Evolutionary conservation across 92 coral and sea anemone genomes (phyloP).

Genomic region (Anthopleura xanthogrammica): DNA sequence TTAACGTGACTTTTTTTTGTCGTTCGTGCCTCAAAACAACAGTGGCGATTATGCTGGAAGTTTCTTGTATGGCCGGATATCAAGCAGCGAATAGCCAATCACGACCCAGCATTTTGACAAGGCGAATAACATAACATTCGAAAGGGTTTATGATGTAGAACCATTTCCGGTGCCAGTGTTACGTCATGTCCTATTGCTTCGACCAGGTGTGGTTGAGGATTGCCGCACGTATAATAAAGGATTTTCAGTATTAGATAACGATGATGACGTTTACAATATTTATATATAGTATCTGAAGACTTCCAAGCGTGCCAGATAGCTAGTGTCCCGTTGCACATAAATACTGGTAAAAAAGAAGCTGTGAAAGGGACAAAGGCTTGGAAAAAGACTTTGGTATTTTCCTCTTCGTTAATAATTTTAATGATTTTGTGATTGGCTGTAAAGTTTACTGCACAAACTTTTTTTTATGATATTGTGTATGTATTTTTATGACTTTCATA

Average conservation of each 20-base stretch:
- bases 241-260: neutral
- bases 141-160: constrained; percentile 77
- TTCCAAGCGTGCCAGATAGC: neutral
- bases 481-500: too few species aligned
- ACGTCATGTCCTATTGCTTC: constrained; percentile 20
- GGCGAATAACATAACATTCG: constrained; percentile 80
- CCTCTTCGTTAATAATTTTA: too few species aligned
- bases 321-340: neutral
- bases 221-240: neutral
- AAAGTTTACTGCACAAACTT: too few species aligned
- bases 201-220: constrained; percentile 24
- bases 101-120: constrained; percentile 51
- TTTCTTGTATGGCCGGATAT: constrained; percentile 25
- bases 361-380: too few species aligned
- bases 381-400: too few species aligned
- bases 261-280: neutral
- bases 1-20: constrained; percentile 14
- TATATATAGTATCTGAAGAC: neutral
- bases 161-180: constrained; percentile 38
- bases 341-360: too few species aligned
- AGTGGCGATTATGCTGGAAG: constrained; percentile 56
- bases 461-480: too few species aligned
- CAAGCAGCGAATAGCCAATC: constrained; percentile 75
- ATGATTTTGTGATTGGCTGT: too few species aligned
- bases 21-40: constrained; percentile 46